Evolutionary conservation across 53 echinoderm and acorn worm genomes (phyloP).

Genomic region (Actinopyga echinites): DNA sequence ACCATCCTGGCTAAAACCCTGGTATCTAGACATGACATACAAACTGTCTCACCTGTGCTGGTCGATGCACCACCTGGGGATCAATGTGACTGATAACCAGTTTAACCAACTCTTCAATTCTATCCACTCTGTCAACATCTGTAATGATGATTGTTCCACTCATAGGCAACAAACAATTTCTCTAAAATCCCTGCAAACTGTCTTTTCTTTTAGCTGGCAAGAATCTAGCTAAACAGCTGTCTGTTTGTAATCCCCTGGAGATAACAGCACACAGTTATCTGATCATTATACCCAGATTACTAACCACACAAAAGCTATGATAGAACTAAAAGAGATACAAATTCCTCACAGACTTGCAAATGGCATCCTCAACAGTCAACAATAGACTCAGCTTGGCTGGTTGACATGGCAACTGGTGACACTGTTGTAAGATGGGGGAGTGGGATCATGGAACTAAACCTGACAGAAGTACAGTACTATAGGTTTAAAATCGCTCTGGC

Average conservation of each 20-base stretch:
- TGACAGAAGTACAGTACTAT: background rate
- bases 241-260: too few relatives aligned
- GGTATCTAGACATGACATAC: too few relatives aligned
- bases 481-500: background rate
- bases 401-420: background rate
- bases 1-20: too few relatives aligned
- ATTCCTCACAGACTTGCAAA: too few relatives aligned
- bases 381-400: constrained; percentile 11
- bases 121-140: constrained; percentile 61
- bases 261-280: too few relatives aligned
- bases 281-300: too few relatives aligned
- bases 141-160: constrained; percentile 26
- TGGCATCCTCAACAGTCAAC: too few relatives aligned
- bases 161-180: background rate
- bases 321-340: too few relatives aligned
- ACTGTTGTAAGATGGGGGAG: background rate
- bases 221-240: too few relatives aligned
- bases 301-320: too few relatives aligned
- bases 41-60: constrained; percentile 70
- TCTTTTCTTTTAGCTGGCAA: too few relatives aligned
- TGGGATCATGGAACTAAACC: background rate
- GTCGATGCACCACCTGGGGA: constrained; percentile 81
- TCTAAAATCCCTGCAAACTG: too few relatives aligned
- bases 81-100: constrained; percentile 86
- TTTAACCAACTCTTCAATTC: constrained; percentile 91